Conservation (phyloP, 1,140 invertebrate species). For the roundworm (Caenorhabditis elegans) region WBcel235 BX284602.5:8771501-8772000, state of each 20-base stretch:
- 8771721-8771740: conserved; percentile 24
- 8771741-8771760: conserved; percentile 46
- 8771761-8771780: conserved; percentile 29
- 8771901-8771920: conserved; percentile 44
- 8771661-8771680: neutral
- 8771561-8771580: conserved; percentile 49
- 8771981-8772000: neutral
- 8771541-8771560: conserved; percentile 20
- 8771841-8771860: conserved; percentile 14
- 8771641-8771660: neutral
- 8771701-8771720: conserved; percentile 22
- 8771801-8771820: conserved; percentile 49
- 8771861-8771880: neutral
- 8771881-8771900: conserved; percentile 45
- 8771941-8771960: conserved; percentile 40
- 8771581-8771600: conserved; percentile 47
- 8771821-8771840: conserved; percentile 15
- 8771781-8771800: conserved; percentile 41
- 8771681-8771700: conserved; percentile 20
- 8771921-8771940: conserved; percentile 40
- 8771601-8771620: neutral
- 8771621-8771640: conserved; percentile 10
- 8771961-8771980: conserved; percentile 10
- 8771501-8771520: neutral
- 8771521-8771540: neutral